Evolutionary conservation across 2,888 invertebrate species (phyloP).

Genomic region (Diadegma fenestrale): DNA sequence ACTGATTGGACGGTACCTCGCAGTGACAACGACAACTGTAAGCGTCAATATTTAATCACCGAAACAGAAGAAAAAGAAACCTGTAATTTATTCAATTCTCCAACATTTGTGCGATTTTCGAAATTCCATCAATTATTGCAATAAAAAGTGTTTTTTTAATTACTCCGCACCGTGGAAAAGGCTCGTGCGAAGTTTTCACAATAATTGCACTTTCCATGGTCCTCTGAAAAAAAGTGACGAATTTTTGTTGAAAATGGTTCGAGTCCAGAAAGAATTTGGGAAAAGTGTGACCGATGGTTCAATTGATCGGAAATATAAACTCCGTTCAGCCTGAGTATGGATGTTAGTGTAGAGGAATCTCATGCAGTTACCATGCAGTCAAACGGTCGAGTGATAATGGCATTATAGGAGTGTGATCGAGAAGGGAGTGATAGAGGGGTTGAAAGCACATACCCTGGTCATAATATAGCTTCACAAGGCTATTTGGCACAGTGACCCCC

Average conservation of each 20-base stretch:
- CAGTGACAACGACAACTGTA: no score
- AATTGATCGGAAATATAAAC: background rate
- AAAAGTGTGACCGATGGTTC: background rate
- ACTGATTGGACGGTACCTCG: no score
- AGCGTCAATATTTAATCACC: background rate
- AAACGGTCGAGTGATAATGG: constrained; percentile 68
- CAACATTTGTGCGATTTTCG: background rate
- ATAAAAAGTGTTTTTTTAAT: no score
- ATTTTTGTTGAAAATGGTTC: background rate
- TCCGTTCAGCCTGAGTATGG: background rate
- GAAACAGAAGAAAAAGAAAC: background rate
- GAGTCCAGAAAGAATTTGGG: background rate
- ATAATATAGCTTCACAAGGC: constrained; percentile 70
- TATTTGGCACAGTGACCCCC: constrained; percentile 81
- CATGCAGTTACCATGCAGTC: constrained; percentile 25
- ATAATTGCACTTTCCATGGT: background rate
- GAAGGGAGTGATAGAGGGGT: constrained; percentile 62
- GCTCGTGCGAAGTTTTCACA: no score
- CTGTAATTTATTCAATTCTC: background rate
- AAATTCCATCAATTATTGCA: background rate
- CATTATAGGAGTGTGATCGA: constrained; percentile 69
- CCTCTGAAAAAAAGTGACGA: background rate
- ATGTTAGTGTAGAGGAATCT: constrained; percentile 12
- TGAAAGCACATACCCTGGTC: constrained; percentile 62
- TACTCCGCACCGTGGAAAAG: no score